Evolutionary conservation across 2,797 vertebrate genomes (phyloP).

Genomic region (Melanogrammus aeglefinus): DNA sequence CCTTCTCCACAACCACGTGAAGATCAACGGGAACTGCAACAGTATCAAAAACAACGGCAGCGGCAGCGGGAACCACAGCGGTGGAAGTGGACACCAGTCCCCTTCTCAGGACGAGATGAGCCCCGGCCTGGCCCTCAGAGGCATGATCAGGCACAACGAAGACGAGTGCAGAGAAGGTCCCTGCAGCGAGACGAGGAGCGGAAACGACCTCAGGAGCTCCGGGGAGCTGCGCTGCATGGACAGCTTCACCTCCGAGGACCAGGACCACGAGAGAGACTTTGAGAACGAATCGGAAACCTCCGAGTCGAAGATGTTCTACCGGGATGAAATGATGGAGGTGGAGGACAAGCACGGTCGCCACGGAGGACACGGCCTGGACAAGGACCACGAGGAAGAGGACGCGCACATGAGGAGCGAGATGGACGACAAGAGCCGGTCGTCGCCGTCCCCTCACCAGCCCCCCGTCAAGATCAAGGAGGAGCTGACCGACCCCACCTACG

Average conservation of each 20-base stretch:
- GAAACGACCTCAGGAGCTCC: slow-evolving; percentile 69
- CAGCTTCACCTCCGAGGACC: slow-evolving; percentile 97
- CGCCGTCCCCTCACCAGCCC: slow-evolving; percentile 81
- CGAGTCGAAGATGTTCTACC: slow-evolving; percentile 86
- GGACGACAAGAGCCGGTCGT: slow-evolving; percentile 83
- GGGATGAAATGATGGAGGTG: slow-evolving; percentile 89
- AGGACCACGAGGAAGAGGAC: slow-evolving; percentile 73
- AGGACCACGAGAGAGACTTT: slow-evolving; percentile 95
- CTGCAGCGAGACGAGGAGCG: slow-evolving; percentile 69
- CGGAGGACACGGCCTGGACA: slow-evolving; percentile 56
- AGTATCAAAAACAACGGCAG: slow-evolving; percentile 71
- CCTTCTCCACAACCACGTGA: slow-evolving; percentile 73
- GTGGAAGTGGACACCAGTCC: slow-evolving; percentile 82
- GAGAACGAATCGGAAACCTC: slow-evolving; percentile 98
- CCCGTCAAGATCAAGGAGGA: slow-evolving; percentile 97
- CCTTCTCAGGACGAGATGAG: slow-evolving; percentile 97
- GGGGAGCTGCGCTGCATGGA: slow-evolving; percentile 87
- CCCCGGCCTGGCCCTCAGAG: slow-evolving; percentile 86
- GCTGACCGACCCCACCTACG: slow-evolving; percentile 93
- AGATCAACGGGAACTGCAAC: slow-evolving; percentile 76
- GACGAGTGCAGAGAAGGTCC: slow-evolving; percentile 83
- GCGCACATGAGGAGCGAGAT: slow-evolving; percentile 80
- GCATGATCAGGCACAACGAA: slow-evolving; percentile 87
- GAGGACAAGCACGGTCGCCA: slow-evolving; percentile 75
- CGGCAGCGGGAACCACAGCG: slow-evolving; percentile 70